Conservation (phyloP, 2,888 invertebrate genomes). For the Cheilosia vernalis region DNA sequence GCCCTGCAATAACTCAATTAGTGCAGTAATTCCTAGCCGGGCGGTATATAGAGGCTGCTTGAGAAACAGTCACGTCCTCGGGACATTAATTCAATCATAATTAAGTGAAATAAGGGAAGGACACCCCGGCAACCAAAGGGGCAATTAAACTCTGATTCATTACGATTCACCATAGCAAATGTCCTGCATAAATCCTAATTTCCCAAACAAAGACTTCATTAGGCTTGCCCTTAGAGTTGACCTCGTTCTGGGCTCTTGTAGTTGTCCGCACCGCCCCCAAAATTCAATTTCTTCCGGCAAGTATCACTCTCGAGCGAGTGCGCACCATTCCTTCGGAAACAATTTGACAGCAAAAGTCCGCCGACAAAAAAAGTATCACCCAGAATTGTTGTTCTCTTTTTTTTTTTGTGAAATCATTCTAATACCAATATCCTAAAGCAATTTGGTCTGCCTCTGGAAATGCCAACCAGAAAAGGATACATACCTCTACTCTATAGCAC, state of each 20-base stretch:
- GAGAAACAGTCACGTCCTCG: constrained; percentile 52
- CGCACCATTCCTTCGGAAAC: constrained; percentile 1
- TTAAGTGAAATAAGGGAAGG: constrained; percentile 59
- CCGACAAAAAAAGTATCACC: constrained; percentile 1
- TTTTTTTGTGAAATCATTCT: constrained; percentile 29
- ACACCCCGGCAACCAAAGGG: constrained; percentile 22
- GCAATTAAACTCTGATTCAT: constrained; percentile 71
- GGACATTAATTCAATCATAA: constrained; percentile 72
- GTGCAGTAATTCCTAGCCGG: constrained; percentile 53
- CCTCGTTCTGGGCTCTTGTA: constrained; percentile 22
- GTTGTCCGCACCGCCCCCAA: not conserved
- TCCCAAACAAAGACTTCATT: constrained; percentile 18
- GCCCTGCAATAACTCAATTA: constrained; percentile 66
- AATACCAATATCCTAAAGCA: constrained; percentile 51
- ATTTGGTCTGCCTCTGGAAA: constrained; percentile 14
- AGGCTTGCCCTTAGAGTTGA: constrained; percentile 20
- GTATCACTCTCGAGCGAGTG: constrained; percentile 28
- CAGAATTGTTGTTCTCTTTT: constrained; percentile 7
- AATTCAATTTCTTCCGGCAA: constrained; percentile 48
- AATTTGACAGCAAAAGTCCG: constrained; percentile 26
- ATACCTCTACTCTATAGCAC: not conserved
- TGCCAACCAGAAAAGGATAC: not conserved
- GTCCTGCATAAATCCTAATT: constrained; percentile 67
- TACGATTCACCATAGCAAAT: constrained; percentile 54
- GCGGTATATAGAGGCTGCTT: constrained; percentile 26